Evolutionary conservation across 2,888 invertebrate genomes (phyloP), one percentile per base, ranked within the genome.

Genomic region (Heliconius hortense): DNA sequence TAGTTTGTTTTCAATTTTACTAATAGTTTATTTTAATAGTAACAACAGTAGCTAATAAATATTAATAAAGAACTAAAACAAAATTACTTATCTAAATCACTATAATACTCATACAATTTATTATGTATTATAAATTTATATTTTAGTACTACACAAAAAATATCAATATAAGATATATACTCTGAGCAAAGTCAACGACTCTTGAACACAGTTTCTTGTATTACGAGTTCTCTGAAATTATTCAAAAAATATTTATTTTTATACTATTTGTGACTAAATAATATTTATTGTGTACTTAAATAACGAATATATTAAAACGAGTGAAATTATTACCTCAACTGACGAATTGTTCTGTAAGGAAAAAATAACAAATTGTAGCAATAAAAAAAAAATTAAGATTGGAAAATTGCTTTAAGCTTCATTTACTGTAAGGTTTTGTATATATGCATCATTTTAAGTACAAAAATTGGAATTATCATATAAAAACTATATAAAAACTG

Each of bases 121-220:
- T 48, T 48, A 48, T 18, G 18, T 26, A 26, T 60, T 48, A 48
- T 18, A 48, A 5, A 26, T 60, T 24, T 15, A 26, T 26, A 60
- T 15, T 15, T 60, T 5, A 60, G 60, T 13, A 35, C 21, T 63
- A 63, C 21, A 31, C 10, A 35, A 15, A n/a, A n/a, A 39, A 26
- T 64, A 66, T 66, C 39, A 66, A 39, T 35, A 66, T 66, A 24
- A 15, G 35, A 35, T 43, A 48, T 28, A 76, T 91, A 92, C 92
- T 91, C 90, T 89, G 85, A 90, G 76, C 15, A 87, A 91, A 74
- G 91, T 92, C 82, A 91, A 87, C 13, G 92, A 91, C 78, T 92
- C 91, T 84, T 92, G 92, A 35, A 91, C 87, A 82, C 91, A 91
- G 84, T 91, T 92, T 78, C 90, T 87, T 75, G 84, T 80, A 78